Conservation (phyloP, 2,113 vertebrate genomes). For the Amazona guildingii region DNA sequence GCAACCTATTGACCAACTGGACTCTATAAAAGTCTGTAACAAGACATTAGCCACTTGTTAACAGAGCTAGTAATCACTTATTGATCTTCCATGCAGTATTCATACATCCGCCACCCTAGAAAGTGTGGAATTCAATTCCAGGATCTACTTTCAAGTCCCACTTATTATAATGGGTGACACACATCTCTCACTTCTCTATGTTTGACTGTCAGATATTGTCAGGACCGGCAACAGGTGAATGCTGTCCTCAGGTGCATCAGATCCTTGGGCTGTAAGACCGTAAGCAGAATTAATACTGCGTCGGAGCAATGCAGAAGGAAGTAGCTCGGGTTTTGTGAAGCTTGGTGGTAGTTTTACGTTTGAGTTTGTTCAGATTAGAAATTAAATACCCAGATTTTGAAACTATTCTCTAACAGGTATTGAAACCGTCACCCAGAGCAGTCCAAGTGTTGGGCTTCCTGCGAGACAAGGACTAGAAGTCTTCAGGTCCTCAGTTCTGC, state of each 20-base stretch:
- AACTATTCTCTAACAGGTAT: neutral
- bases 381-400: neutral
- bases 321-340: neutral
- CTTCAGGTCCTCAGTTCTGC: neutral
- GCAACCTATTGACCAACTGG: constrained; percentile 65
- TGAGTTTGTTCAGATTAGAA: neutral
- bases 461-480: neutral
- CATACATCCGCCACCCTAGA: constrained; percentile 57
- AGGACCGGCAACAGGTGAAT: neutral
- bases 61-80: constrained; percentile 65
- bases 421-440: neutral
- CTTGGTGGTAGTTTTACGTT: neutral
- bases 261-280: neutral
- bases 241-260: neutral
- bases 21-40: constrained; percentile 58
- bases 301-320: neutral
- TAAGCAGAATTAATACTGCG: neutral
- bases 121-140: constrained; percentile 62
- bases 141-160: constrained; percentile 46
- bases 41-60: constrained; percentile 68
- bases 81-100: constrained; percentile 63
- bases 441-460: neutral
- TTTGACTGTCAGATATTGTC: constrained; percentile 3
- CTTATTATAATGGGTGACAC: constrained; percentile 32
- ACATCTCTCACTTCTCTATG: neutral